These are phyloP conservation scores for Saccopteryx leptura DNA, from an alignment of 2,113 vertebrate genomes.

Conservation along the genomic window DNA sequence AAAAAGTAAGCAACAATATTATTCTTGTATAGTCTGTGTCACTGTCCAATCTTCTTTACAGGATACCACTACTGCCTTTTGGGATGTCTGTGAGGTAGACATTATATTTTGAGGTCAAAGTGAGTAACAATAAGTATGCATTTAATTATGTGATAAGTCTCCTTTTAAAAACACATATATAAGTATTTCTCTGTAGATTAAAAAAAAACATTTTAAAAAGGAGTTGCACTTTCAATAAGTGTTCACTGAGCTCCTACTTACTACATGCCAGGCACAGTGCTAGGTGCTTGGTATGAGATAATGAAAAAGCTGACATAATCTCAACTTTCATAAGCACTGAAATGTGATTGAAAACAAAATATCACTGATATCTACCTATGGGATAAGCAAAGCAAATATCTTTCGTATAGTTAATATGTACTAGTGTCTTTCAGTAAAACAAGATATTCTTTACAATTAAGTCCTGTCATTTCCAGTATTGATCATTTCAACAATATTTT, in stretches of 20 bases:
- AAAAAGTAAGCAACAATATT: conserved; percentile 12
- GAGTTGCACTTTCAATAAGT: background rate
- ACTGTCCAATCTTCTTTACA: background rate
- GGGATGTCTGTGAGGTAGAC: background rate
- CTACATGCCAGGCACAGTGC: background rate
- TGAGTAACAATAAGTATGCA: background rate
- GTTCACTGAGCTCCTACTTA: conserved; percentile 6
- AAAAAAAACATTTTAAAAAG: background rate
- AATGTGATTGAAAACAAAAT: conserved; percentile 22
- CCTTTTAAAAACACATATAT: conserved; percentile 16
- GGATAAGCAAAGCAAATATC: conserved; percentile 24
- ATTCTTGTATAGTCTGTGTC: background rate
- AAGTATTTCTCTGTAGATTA: conserved; percentile 47
- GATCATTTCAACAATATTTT: conserved; percentile 38
- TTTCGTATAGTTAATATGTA: background rate
- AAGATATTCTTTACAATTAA: conserved; percentile 48
- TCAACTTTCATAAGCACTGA: background rate
- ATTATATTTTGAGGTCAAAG: background rate
- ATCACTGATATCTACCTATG: background rate
- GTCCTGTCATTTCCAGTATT: background rate
- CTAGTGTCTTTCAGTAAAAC: background rate
- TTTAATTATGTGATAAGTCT: background rate
- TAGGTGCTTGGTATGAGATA: background rate
- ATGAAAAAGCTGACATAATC: conserved; percentile 18
- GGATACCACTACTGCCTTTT: background rate